Percentiles rank a stretch among this genome's conserved stretches.
phyloP scores from a whole-genome alignment of 2,113 vertebrate genomes.

The Bubo blakistoni region DNA sequence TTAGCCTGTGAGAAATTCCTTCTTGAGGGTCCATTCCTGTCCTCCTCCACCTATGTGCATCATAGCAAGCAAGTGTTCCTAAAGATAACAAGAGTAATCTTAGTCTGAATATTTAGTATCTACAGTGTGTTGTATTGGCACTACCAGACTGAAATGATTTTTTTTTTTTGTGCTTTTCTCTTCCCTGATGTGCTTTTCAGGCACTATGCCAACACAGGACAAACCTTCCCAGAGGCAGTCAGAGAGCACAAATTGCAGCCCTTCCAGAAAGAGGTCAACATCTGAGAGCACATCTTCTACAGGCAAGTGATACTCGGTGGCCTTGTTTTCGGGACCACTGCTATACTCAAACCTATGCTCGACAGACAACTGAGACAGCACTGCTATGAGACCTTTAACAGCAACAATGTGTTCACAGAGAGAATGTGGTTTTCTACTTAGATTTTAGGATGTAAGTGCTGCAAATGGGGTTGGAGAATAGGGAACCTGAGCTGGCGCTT shows the following conservation, averaged over 20 bases:
- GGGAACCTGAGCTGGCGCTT: neutral
- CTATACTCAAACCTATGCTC: neutral
- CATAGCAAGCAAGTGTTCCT: neutral
- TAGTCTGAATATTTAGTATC: neutral
- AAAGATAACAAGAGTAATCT: neutral
- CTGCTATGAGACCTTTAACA: neutral
- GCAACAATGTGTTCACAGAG: neutral
- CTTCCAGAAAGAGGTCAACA: constrained; percentile 71
- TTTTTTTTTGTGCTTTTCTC: constrained; percentile 17
- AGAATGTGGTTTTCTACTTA: neutral
- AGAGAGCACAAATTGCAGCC: constrained; percentile 74
- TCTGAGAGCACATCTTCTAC: constrained; percentile 76
- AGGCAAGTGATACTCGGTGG: constrained; percentile 57
- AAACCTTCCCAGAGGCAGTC: constrained; percentile 71
- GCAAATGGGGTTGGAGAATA: neutral
- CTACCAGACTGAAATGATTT: neutral
- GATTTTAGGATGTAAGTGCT: fast-evolving
- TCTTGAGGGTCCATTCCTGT: neutral
- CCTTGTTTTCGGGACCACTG: neutral
- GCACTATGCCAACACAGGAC: constrained; percentile 68
- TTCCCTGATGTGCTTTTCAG: constrained; percentile 39
- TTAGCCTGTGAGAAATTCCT: neutral
- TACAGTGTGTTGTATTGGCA: neutral
- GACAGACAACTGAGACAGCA: neutral
- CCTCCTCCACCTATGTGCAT: fast-evolving